Base-by-base conservation (phyloP, 2,113 vertebrate species). In the Pedetes capensis region DNA sequence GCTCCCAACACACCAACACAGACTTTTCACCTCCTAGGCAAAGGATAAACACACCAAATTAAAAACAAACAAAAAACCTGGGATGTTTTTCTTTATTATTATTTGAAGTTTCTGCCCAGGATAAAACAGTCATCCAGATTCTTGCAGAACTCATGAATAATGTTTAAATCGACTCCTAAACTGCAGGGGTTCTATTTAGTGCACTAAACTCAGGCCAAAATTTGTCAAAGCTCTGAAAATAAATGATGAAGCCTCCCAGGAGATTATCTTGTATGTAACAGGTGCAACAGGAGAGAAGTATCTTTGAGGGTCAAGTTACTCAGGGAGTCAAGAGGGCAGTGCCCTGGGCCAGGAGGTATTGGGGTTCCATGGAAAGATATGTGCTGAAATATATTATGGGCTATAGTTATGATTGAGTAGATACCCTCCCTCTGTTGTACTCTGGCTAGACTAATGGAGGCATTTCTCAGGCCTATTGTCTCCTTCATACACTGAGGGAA, bases 201-300 rank as follows among this genome's bases (percentile, higher is more conserved):
- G n/a, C 8, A 64, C 44, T 75, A 75, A 9, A 16, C 6, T 6
- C 32, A 74, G 84, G 78, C 83, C 44, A 84, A 57, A 6, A 57
- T 96, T 5, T 0, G 37, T 83, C 83, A 71, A 96, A 94, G 14
- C 39, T 95, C 53, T 74, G 55, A 61, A 87, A 87, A 53, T 93
- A 34, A 96, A 47, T 72, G 91, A 44, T 49, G 83, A 95, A 90
- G 69, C 29, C 23, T 87, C 91, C 78, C 42, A 72, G 20, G 8
- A 86, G 37, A 53, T 86, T 49, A 72, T 68, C 83, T 96, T 96
- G 64, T 32, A 83, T 96, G 86, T n/a, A n/a, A n/a, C n/a, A n/a
- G n/a, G n/a, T n/a, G n/a, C 68, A 39, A 44, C 29, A 89, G 59
- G 37, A 83, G 25, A 89, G 95, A 96, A 94, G 47, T 23, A 57